Base-by-base conservation (phyloP, 2,113 vertebrate genomes). In the Passer domesticus region DNA sequence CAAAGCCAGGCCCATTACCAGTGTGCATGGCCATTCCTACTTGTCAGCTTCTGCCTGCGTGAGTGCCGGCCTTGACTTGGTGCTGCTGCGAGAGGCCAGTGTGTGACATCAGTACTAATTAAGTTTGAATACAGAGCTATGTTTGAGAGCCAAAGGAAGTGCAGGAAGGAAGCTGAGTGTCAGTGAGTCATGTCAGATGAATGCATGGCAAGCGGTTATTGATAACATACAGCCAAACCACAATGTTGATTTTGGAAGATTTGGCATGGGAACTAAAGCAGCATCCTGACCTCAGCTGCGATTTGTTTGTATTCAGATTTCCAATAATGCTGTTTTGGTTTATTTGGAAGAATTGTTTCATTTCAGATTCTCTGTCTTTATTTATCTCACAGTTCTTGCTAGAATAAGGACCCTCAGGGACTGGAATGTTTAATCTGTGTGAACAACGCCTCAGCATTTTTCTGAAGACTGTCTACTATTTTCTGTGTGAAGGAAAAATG, bases 191-290 rank as follows among this genome's bases (percentile, higher is more conserved):
- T 96, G 83, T 93, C 85, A 39, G 82, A 90, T 96, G 96, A 98
- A 98, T 96, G 90, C 74, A 69, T 73, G 92, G 96, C 88, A 35
- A 94, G 94, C 72, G 44, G 87, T 95, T 93, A 95, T 95, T 97
- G 96, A 97, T 96, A 97, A 92, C 93, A 92, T 92, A 81, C 94
- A 97, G 92, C 90, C 94, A 96, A 96, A 95, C 96, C 93, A 92
- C 96, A 96, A 28, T 98, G 98, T 97, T 98, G 98, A 97, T 95
- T 96, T 97, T 98, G 98, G 97, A 98, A 95, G 94, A 96, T 97
- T 95, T 98, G 92, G 96, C 87, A 66, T 98, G 98, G 96, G 97
- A 98, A 98, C 94, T 94, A 81, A 87, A 92, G 93, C 87, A 90
- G 62, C 91, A 60, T 93, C 64, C 75, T 97, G 96, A 97, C 91